These are phyloP conservation scores for Lophius piscatorius DNA, from an alignment of 2,113 vertebrate genomes.

Conservation along the genomic window DNA sequence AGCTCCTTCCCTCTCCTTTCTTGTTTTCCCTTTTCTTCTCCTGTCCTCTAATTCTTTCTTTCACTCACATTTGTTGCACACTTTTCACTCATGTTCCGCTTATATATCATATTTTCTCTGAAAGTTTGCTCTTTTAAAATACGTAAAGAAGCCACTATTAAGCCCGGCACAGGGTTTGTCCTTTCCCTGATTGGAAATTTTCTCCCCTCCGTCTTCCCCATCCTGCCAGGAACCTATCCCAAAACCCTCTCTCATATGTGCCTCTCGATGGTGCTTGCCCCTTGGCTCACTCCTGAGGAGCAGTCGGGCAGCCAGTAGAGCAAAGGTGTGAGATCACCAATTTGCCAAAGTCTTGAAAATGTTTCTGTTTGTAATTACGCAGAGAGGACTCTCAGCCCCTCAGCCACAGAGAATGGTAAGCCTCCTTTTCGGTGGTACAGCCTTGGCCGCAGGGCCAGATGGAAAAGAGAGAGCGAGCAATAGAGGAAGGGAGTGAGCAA, in stretches of 20 bases:
- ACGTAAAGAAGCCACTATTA: conserved; percentile 38
- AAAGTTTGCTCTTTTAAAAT: conserved; percentile 11
- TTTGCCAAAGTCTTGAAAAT: conserved; percentile 60
- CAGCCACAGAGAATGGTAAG: conserved; percentile 41
- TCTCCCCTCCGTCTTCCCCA: conserved; percentile 15
- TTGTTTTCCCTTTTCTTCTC: conserved; percentile 48
- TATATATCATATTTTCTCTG: background rate
- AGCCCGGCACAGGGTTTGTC: conserved; percentile 14
- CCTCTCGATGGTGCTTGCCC: conserved; percentile 30
- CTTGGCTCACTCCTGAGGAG: conserved; percentile 60
- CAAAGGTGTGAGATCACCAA: conserved; percentile 62
- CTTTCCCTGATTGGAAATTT: conserved; percentile 46
- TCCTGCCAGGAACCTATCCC: conserved; percentile 11
- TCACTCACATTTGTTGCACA: conserved; percentile 23
- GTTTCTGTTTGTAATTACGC: conserved; percentile 63
- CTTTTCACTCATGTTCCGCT: conserved; percentile 17
- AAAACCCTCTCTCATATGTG: conserved; percentile 25
- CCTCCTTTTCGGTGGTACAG: conserved; percentile 60
- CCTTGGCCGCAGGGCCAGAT: conserved; percentile 60
- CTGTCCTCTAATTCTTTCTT: conserved; percentile 26
- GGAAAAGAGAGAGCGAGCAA: conserved; percentile 55
- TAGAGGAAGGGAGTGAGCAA: conserved; percentile 35
- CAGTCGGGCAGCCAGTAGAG: conserved; percentile 34
- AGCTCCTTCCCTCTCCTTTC: conserved; percentile 41
- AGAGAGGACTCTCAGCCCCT: conserved; percentile 53